These are phyloP conservation scores for Drosophila monieri DNA, from an alignment of 2,888 invertebrate species.

Conservation along the genomic window DNA sequence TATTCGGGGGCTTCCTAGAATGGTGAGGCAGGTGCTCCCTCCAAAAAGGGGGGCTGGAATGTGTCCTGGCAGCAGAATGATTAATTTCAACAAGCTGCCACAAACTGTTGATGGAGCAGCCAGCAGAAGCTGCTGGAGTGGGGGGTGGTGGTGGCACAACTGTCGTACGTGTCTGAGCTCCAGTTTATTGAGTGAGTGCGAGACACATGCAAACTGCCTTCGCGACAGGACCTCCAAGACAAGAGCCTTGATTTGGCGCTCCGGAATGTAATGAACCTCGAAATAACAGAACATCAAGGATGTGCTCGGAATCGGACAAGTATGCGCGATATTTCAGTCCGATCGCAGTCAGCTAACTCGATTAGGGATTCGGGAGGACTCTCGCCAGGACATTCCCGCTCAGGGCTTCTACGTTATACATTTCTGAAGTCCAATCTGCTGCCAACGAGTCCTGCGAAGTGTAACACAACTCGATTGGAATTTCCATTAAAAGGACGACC, in stretches of 20 bases:
- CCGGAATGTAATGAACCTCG: slow-evolving; percentile 66
- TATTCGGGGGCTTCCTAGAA: too few relatives aligned
- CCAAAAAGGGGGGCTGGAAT: too few relatives aligned
- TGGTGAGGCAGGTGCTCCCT: too few relatives aligned
- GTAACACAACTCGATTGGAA: slow-evolving; percentile 18
- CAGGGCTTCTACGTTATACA: neutral
- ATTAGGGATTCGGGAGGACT: slow-evolving; percentile 19
- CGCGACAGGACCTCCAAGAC: slow-evolving; percentile 1
- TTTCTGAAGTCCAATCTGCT: neutral
- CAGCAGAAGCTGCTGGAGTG: slow-evolving; percentile 13
- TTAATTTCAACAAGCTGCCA: slow-evolving; percentile 77
- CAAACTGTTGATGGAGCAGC: slow-evolving; percentile 57
- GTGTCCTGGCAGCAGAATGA: slow-evolving; percentile 70
- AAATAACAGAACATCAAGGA: slow-evolving; percentile 52
- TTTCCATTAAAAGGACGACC: slow-evolving; percentile 23
- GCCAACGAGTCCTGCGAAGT: slow-evolving; percentile 4
- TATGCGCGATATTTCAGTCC: slow-evolving; percentile 22
- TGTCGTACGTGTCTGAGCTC: slow-evolving; percentile 57
- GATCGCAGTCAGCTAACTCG: slow-evolving; percentile 22
- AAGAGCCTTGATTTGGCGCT: slow-evolving; percentile 66
- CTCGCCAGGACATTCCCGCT: neutral
- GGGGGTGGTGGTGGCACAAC: slow-evolving; percentile 10
- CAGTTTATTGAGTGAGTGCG: slow-evolving; percentile 63
- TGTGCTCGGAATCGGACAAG: slow-evolving; percentile 13
- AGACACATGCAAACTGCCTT: slow-evolving; percentile 61